A percentile compares a stretch with the other conserved stretches of the same genome.
Conservation (phyloP, 1,140 invertebrate genomes). For the Leptinotarsa lineolata region DNA sequence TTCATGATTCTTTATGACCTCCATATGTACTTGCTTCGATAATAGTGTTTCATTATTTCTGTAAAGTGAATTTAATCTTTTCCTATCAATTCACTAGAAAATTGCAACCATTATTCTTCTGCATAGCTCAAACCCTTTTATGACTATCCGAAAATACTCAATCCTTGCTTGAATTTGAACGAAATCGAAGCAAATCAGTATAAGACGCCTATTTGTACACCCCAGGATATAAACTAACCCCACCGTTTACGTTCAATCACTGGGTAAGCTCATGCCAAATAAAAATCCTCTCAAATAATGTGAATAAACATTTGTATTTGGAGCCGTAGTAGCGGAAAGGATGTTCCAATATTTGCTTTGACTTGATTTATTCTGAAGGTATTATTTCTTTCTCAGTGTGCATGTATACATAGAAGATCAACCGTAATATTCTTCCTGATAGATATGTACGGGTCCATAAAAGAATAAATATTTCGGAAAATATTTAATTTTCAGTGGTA, state of each 20-base stretch:
- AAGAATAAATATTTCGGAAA: slow-evolving; percentile 12
- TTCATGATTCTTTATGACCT: too few species aligned
- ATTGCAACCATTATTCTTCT: too few species aligned
- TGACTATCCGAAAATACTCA: too few species aligned
- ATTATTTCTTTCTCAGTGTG: slow-evolving; percentile 10
- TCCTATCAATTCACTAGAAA: too few species aligned
- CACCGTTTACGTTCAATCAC: slow-evolving; percentile 7
- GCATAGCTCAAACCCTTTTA: too few species aligned
- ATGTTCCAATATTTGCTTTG: slow-evolving; percentile 47
- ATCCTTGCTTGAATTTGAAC: too few species aligned
- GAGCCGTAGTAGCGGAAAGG: slow-evolving; percentile 46
- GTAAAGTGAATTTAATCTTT: too few species aligned
- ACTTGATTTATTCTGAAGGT: slow-evolving; percentile 38
- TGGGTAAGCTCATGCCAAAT: slow-evolving; percentile 29
- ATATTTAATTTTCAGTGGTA: neutral
- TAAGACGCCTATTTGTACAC: slow-evolving; percentile 3
- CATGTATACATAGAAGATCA: slow-evolving; percentile 15
- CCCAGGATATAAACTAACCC: neutral
- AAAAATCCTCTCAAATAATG: slow-evolving; percentile 49
- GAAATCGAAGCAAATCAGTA: neutral
- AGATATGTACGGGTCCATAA: neutral
- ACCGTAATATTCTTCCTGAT: slow-evolving; percentile 3
- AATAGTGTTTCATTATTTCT: too few species aligned
- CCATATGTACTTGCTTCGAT: too few species aligned
- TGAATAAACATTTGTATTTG: slow-evolving; percentile 50